Evolutionary conservation across 1,140 invertebrate genomes (phyloP), one percentile per base, ranked within the genome.

Genomic region (Macrobrachium nipponense): DNA sequence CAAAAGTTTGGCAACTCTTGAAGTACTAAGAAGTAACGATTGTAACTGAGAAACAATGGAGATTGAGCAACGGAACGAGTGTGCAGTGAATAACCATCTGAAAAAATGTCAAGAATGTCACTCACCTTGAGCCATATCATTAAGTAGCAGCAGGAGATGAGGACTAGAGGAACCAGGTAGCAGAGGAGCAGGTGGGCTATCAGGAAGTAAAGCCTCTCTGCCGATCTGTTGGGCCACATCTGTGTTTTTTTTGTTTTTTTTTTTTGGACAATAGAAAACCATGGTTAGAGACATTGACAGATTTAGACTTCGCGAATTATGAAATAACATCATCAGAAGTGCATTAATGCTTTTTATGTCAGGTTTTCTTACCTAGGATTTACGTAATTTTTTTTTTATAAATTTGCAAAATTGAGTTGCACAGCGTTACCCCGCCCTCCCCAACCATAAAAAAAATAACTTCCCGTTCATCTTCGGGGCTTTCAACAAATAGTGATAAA

Each of bases 71-170:
- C 20, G 70, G 15, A 73, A 73, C 27, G 6, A 73, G 27, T 15
- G 27, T 15, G 15, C 18, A 2, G 2, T n/a, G 43, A 75, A 75
- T 23, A 11, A 20, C 58, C 17, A 17, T 12, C 27, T 18, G 43
- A 5, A 76, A 17, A 58, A 43, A 51, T 51, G 12, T 51, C 5
- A 51, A 8, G 51, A 5, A 51, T 51, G 51, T 10, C 51, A 73
- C 80, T 27, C 0, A 98, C 97, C 82, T 96, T 96, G 87, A 97
- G 94, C 95, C 96, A 98, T 83, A 98, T 98, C 62, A 97, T 92
- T 0, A 97, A 93, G 92, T 98, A 98, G 91, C 97, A 98, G 89
- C 97, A 93, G 0, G 96, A 95, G 89, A 98, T 98, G 27, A 98
- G 92, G n/a, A 96, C 94, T 93, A 98, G 95, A 0, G 97, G 97